Conservation (phyloP, 2,113 vertebrate species). For the Thomomys bottae region DNA sequence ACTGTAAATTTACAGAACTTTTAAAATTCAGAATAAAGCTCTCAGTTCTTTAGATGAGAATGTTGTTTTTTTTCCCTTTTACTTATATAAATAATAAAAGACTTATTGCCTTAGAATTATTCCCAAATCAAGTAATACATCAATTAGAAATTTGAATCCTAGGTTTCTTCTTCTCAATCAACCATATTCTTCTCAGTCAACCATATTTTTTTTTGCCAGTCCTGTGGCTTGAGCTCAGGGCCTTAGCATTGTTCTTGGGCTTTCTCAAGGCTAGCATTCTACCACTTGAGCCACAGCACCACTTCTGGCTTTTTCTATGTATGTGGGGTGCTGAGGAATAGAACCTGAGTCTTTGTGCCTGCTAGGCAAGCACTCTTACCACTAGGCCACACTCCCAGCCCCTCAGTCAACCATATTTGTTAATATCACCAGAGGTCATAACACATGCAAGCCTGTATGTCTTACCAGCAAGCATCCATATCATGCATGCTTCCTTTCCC, state of each 20-base stretch:
- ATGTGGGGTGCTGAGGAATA: too few species aligned
- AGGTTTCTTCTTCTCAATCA: not conserved
- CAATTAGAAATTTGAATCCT: constrained; percentile 24
- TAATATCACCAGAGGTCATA: not conserved
- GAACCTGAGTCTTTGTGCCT: too few species aligned
- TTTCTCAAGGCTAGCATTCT: too few species aligned
- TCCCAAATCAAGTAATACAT: constrained; percentile 19
- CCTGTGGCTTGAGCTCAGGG: too few species aligned
- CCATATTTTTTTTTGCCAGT: too few species aligned
- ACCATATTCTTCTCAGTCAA: too few species aligned
- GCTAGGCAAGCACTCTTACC: too few species aligned
- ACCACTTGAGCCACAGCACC: too few species aligned
- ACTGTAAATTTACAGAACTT: not conserved
- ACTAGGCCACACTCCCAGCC: too few species aligned
- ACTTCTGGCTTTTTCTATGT: too few species aligned
- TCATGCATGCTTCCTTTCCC: not conserved
- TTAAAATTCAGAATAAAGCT: not conserved
- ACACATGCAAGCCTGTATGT: not conserved
- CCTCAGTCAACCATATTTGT: not conserved
- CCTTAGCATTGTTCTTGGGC: too few species aligned
- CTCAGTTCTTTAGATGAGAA: not conserved
- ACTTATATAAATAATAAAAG: not conserved
- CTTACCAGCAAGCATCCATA: not conserved
- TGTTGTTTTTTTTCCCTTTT: constrained; percentile 36
- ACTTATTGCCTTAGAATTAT: constrained; percentile 39